These are phyloP conservation scores for Sphenodon punctatus DNA, from an alignment of 2,797 vertebrate genomes.

Conservation along the genomic window DNA sequence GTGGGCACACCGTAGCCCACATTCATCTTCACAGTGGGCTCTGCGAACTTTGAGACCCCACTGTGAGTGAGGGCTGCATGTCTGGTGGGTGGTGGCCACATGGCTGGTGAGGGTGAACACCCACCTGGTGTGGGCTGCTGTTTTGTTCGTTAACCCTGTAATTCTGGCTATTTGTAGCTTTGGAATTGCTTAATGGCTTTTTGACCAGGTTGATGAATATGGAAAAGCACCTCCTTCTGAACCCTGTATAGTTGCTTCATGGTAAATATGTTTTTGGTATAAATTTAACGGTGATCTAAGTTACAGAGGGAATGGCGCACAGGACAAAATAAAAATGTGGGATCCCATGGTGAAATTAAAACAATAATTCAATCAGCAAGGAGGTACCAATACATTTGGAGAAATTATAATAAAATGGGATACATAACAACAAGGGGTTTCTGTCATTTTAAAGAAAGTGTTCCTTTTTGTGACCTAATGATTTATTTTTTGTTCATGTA, in stretches of 20 bases:
- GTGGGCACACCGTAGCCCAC: no score
- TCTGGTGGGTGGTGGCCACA: no score
- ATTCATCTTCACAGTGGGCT: no score
- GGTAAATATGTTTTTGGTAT: constrained; percentile 42
- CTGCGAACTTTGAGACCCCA: no score
- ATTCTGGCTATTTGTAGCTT: no score
- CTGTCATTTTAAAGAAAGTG: rapidly evolving
- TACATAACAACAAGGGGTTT: rapidly evolving
- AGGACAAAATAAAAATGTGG: constrained; percentile 26
- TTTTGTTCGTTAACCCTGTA: no score
- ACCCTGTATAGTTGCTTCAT: background rate
- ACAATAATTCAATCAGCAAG: constrained; percentile 18
- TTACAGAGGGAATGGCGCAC: constrained; percentile 15
- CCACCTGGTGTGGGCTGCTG: no score
- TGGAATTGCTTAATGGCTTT: no score
- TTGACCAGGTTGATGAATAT: background rate
- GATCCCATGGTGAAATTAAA: constrained; percentile 34
- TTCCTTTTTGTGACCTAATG: rapidly evolving
- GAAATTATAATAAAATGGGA: background rate
- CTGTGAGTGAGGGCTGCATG: no score
- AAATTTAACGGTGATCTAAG: constrained; percentile 34
- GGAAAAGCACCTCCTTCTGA: constrained; percentile 17
- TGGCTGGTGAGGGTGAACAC: no score
- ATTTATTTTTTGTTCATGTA: background rate
- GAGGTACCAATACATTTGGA: background rate